phyloP scores from a whole-genome alignment of 2,113 vertebrate genomes.

The Pteronura brasiliensis region DNA sequence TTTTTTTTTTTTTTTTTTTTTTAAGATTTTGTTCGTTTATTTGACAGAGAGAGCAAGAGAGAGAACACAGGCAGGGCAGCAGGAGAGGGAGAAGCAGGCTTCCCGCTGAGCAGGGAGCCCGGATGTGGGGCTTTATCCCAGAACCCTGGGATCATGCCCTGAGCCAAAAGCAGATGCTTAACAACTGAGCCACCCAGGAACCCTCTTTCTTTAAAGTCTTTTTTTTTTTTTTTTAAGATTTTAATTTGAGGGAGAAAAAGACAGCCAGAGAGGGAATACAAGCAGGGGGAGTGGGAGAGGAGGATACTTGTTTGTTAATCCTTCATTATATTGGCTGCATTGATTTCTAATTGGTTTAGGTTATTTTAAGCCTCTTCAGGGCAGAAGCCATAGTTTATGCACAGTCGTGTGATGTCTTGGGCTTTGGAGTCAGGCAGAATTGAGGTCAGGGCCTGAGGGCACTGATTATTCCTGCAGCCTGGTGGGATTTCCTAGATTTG shows the following conservation, averaged over 20 bases:
- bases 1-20: background rate
- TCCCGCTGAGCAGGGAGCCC: too few relatives aligned
- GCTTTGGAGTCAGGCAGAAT: constrained; percentile 27
- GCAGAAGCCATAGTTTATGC: constrained; percentile 14
- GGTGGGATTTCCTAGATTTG: background rate
- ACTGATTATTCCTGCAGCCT: background rate
- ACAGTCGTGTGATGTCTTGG: background rate
- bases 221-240: too few relatives aligned
- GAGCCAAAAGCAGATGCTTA: too few relatives aligned
- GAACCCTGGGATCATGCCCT: too few relatives aligned
- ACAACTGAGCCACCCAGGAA: background rate
- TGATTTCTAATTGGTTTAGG: background rate
- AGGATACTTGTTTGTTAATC: background rate
- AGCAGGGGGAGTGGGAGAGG: too few relatives aligned
- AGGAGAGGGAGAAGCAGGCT: too few relatives aligned
- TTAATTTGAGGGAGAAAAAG: too few relatives aligned
- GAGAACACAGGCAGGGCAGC: too few relatives aligned
- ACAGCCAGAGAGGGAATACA: too few relatives aligned
- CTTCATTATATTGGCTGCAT: background rate
- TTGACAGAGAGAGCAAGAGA: too few relatives aligned
- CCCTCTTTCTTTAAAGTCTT: background rate
- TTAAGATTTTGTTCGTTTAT: too few relatives aligned
- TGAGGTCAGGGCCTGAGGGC: background rate
- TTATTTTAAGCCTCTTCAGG: constrained; percentile 48
- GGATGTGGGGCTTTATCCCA: too few relatives aligned